These are phyloP conservation scores for Drosophila pullipes DNA, from an alignment of 2,888 invertebrate species.

Conservation along the genomic window DNA sequence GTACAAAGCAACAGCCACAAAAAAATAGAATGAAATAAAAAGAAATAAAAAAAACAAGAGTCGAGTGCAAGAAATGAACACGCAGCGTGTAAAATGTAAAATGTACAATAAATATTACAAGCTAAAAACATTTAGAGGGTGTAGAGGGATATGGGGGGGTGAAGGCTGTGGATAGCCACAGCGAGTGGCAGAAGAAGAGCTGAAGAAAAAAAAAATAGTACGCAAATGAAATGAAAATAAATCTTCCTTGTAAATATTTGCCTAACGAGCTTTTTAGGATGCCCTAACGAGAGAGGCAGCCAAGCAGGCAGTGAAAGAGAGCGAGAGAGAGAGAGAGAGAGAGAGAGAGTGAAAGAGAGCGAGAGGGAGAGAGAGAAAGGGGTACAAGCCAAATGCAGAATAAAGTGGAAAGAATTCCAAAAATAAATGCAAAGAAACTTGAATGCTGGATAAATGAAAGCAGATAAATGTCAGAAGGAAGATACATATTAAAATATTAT, in stretches of 20 bases:
- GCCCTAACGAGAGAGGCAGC: conserved; percentile 10
- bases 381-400: conserved; percentile 31
- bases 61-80: conserved; percentile 68
- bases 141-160: not conserved
- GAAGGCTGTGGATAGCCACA: not conserved
- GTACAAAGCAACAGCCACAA: conserved; percentile 13
- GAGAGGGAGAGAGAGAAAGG: conserved; percentile 4
- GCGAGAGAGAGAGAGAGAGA: not conserved
- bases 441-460: not conserved
- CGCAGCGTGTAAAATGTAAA: conserved; percentile 68
- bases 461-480: conserved; percentile 25
- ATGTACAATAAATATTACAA: conserved; percentile 70
- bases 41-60: too few relatives aligned
- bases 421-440: conserved; percentile 31
- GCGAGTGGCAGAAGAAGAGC: not conserved
- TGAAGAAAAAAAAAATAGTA: conserved; percentile 27
- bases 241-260: conserved; percentile 68
- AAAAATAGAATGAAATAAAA: conserved; percentile 11
- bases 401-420: conserved; percentile 20
- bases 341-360: not conserved
- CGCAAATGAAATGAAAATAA: conserved; percentile 62
- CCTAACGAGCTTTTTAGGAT: conserved; percentile 63
- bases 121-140: conserved; percentile 15
- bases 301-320: not conserved
- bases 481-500: not conserved